Percentiles rank a stretch among this genome's conserved stretches.
These are phyloP conservation scores for Chlorospingus semifuscus DNA, from an alignment of 2,797 vertebrate genomes.

Conservation along the genomic window DNA sequence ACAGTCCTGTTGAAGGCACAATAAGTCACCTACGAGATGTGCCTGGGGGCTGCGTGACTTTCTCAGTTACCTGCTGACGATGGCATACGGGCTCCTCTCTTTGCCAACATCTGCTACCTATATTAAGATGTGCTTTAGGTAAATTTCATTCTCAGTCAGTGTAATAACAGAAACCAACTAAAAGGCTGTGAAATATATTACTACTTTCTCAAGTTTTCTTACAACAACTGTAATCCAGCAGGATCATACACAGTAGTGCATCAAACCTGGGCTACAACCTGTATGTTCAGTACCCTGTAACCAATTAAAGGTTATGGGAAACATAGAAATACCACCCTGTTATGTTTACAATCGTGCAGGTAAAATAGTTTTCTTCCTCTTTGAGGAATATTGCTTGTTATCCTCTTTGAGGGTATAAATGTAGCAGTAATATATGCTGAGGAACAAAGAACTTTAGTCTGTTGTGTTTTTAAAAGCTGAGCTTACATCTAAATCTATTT, in stretches of 20 bases:
- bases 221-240: background rate
- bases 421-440: background rate
- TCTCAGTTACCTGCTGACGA: background rate
- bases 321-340: background rate
- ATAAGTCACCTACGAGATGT: background rate
- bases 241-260: background rate
- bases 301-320: background rate
- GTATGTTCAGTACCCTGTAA: background rate
- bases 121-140: background rate
- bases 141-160: background rate
- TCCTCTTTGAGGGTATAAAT: background rate
- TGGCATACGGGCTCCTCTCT: background rate
- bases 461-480: background rate
- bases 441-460: conserved; percentile 28
- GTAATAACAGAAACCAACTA: background rate
- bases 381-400: background rate
- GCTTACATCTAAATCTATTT: conserved; percentile 31
- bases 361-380: background rate
- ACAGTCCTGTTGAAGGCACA: background rate
- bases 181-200: background rate
- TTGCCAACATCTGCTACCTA: background rate
- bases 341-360: background rate
- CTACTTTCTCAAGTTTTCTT: background rate
- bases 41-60: background rate
- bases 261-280: background rate